Evolutionary conservation across 2,888 invertebrate genomes (phyloP).

Genomic region (Eustalomyia histrio): DNA sequence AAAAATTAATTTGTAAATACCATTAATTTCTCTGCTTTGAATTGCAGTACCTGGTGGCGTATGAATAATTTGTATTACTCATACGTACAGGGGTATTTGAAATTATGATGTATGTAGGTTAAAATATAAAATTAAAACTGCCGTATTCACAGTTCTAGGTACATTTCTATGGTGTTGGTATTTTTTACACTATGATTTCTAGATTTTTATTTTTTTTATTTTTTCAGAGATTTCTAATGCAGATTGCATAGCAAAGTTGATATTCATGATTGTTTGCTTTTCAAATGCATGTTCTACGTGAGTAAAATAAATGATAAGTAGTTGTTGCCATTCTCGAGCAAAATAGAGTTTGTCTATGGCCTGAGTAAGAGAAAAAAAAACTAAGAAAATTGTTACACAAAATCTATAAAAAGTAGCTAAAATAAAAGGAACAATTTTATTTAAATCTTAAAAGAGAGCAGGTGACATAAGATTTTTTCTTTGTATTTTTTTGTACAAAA

Average conservation of each 20-base stretch:
- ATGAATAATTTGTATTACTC: too few species aligned
- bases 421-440: background rate
- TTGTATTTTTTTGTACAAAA: background rate
- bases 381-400: slow-evolving; percentile 8
- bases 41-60: too few species aligned
- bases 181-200: too few species aligned
- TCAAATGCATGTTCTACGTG: slow-evolving; percentile 65
- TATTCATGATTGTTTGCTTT: slow-evolving; percentile 65
- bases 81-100: too few species aligned
- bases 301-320: slow-evolving; percentile 59
- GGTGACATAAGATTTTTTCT: background rate
- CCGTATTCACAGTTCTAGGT: too few species aligned
- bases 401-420: background rate
- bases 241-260: slow-evolving; percentile 64
- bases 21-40: too few species aligned
- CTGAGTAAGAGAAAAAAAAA: background rate
- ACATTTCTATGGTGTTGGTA: background rate
- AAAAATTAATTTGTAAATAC: too few species aligned
- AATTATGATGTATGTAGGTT: too few species aligned
- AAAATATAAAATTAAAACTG: too few species aligned
- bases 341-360: background rate
- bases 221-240: slow-evolving; percentile 50
- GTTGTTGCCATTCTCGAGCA: slow-evolving; percentile 23
- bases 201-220: too few species aligned
- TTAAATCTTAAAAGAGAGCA: background rate